Conservation (phyloP, 2,113 vertebrate species). For the Boleophthalmus pectinirostris region DNA sequence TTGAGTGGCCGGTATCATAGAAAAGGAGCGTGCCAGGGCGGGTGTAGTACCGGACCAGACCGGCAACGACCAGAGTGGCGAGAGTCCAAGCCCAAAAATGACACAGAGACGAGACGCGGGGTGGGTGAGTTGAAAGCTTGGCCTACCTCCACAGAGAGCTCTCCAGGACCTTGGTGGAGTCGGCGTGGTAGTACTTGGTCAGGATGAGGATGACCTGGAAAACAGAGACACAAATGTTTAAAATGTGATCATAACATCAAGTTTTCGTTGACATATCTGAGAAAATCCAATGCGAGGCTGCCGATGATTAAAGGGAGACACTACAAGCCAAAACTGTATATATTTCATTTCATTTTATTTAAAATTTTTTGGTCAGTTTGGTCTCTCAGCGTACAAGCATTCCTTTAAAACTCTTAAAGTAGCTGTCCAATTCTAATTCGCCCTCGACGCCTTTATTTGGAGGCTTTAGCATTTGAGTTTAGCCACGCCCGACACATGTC, state of each 20-base stretch:
- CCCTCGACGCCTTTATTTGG: too few relatives aligned
- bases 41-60: conserved; percentile 18
- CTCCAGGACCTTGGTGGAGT: conserved; percentile 95
- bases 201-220: conserved; percentile 95
- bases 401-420: too few relatives aligned
- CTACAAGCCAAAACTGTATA: too few relatives aligned
- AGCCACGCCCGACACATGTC: too few relatives aligned
- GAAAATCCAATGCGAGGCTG: too few relatives aligned
- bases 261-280: not conserved
- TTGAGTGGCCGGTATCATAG: conserved; percentile 11
- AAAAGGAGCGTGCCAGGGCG: conserved; percentile 20
- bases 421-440: too few relatives aligned
- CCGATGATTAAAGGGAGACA: too few relatives aligned
- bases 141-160: conserved; percentile 84
- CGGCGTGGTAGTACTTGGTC: conserved; percentile 96
- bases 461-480: too few relatives aligned
- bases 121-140: conserved; percentile 20
- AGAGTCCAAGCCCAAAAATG: conserved; percentile 6
- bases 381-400: too few relatives aligned
- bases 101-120: conserved; percentile 26
- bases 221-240: conserved; percentile 24
- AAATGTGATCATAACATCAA: not conserved
- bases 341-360: too few relatives aligned
- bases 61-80: conserved; percentile 12
- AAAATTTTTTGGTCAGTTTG: too few relatives aligned